Percentiles rank a stretch among this genome's conserved stretches.
These are phyloP conservation scores for Battus philenor DNA, from an alignment of 1,140 invertebrate genomes.

Conservation along the genomic window DNA sequence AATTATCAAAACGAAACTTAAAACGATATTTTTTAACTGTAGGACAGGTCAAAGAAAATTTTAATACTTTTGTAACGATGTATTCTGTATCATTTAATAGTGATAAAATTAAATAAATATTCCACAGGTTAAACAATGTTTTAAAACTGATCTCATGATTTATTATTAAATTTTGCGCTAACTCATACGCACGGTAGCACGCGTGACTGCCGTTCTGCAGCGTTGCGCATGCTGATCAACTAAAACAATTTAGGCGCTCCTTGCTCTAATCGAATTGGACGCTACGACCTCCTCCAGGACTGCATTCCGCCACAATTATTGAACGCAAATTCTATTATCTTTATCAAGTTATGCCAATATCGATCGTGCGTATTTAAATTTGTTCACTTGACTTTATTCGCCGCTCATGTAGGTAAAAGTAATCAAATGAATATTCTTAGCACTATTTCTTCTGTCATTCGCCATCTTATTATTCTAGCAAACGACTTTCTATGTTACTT, in stretches of 20 bases:
- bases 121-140: too few species aligned
- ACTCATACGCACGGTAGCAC: neutral
- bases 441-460: too few species aligned
- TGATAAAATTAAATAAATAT: too few species aligned
- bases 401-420: neutral
- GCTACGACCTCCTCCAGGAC: slow-evolving; percentile 33
- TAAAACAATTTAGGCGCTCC: slow-evolving; percentile 61
- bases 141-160: neutral
- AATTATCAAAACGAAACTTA: too few species aligned
- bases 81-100: too few species aligned
- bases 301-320: slow-evolving; percentile 55
- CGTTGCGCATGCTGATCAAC: slow-evolving; percentile 23
- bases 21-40: too few species aligned
- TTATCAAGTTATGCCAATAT: slow-evolving; percentile 7
- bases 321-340: slow-evolving; percentile 30
- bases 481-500: too few species aligned
- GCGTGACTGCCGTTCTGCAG: neutral
- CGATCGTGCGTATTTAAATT: slow-evolving; percentile 1
- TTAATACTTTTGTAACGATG: too few species aligned
- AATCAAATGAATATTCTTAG: too few species aligned
- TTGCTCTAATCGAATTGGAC: slow-evolving; percentile 48
- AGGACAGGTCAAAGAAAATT: too few species aligned
- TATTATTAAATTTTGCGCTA: neutral
- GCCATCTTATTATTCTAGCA: too few species aligned
- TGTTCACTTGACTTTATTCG: neutral